Percentiles rank a stretch among this genome's conserved stretches.
Evolutionary conservation across 2,888 invertebrate species (phyloP).

Genomic region (Altica lythri): DNA sequence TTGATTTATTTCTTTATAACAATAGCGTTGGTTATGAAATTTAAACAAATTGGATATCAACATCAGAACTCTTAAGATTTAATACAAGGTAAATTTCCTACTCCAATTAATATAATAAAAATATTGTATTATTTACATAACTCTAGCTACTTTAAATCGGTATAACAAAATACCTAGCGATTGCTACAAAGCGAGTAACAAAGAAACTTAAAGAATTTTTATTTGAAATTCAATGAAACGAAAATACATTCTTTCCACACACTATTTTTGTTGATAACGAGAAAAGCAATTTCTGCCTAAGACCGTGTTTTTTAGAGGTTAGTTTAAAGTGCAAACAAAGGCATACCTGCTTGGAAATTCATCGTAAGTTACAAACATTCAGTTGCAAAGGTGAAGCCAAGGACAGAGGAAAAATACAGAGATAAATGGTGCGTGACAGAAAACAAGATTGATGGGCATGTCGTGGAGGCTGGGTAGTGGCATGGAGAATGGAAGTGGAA

Average conservation of each 20-base stretch:
- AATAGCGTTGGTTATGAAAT: too few relatives aligned
- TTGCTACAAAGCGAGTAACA: too few relatives aligned
- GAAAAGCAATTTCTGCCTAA: slow-evolving; percentile 30
- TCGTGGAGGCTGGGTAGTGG: slow-evolving; percentile 37
- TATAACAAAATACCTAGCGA: too few relatives aligned
- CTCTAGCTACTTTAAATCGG: too few relatives aligned
- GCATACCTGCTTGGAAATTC: slow-evolving; percentile 44
- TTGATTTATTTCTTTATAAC: too few relatives aligned
- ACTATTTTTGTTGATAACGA: slow-evolving; percentile 27
- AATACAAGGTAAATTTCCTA: too few relatives aligned
- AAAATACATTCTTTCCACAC: slow-evolving; percentile 13
- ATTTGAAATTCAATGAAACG: slow-evolving; percentile 1
- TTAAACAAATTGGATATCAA: too few relatives aligned
- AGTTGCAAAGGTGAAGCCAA: slow-evolving; percentile 48
- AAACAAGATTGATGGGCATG: slow-evolving; percentile 56
- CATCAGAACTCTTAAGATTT: too few relatives aligned
- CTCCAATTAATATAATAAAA: too few relatives aligned
- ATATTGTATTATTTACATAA: too few relatives aligned
- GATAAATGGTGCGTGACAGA: slow-evolving; percentile 57
- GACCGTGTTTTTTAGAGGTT: slow-evolving; percentile 38
- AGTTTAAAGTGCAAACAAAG: slow-evolving; percentile 43
- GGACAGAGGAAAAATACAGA: slow-evolving; percentile 55
- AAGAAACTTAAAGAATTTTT: too few relatives aligned
- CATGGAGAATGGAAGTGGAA: slow-evolving; percentile 23
- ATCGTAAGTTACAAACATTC: slow-evolving; percentile 42